Conservation (phyloP, 2,797 vertebrate genomes). For the Cyprinodon diabolis region DNA sequence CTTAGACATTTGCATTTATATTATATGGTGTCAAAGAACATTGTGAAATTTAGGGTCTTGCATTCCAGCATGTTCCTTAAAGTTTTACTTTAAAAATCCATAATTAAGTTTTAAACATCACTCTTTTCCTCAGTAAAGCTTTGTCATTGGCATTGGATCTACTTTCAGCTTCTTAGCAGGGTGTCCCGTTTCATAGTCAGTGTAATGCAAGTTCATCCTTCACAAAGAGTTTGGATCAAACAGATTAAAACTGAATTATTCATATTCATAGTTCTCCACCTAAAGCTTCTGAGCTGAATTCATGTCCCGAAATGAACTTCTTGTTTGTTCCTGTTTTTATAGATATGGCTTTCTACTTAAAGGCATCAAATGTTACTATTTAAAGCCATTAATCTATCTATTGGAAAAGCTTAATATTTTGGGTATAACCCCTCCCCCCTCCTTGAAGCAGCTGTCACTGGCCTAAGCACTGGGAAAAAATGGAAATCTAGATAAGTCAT, state of each 20-base stretch:
- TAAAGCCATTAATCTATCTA: not conserved
- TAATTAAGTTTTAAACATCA: too few relatives aligned
- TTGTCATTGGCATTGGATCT: not conserved
- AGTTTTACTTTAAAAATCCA: too few relatives aligned
- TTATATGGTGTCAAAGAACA: not conserved
- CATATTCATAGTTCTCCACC: not conserved
- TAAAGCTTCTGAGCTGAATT: not conserved
- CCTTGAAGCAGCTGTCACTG: not conserved
- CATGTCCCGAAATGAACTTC: not conserved
- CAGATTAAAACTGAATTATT: conserved; percentile 5
- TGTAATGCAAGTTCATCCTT: conserved; percentile 5
- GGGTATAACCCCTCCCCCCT: not conserved
- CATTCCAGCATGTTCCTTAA: not conserved
- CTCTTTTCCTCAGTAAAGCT: too few relatives aligned
- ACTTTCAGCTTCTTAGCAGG: not conserved
- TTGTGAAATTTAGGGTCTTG: not conserved
- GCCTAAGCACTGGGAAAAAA: too few relatives aligned
- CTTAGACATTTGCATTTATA: not conserved
- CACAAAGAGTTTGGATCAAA: conserved; percentile 1
- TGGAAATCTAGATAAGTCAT: too few relatives aligned
- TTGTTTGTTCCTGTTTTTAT: not conserved
- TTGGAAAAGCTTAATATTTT: not conserved
- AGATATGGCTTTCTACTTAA: not conserved
- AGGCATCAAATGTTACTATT: not conserved
- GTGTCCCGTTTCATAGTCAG: not conserved